Evolutionary conservation across 2,888 invertebrate species (phyloP), one percentile per base, ranked within the genome.

Genomic region (Phania funesta): DNA sequence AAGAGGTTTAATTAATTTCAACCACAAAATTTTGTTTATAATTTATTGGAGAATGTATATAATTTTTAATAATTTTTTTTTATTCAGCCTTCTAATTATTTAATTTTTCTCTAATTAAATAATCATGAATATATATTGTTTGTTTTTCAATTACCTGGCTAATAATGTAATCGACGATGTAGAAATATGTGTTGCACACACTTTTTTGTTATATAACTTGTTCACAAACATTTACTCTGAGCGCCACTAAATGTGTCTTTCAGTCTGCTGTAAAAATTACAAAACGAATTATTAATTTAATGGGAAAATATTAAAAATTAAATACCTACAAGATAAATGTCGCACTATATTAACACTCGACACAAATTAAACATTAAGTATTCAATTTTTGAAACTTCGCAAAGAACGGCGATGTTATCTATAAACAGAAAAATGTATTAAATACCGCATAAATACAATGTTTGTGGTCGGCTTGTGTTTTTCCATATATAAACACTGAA

Each of bases 361-460:
- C 44, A 60, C 48, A 38, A 70, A 54, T 70, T 70, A 48, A 56
- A 29, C 56, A 60, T 22, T 62, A 48, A 41, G 29, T 64, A 29
- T 70, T 77, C 62, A 77, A 56, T 64, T 64, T 62, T 56, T 48
- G 46, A 56, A 70, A 38, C 64, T 70, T 56, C 60, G 41, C 38
- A 74, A 70, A 64, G 64, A 70, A 64, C 32, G 64, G 62, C 48
- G 29, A 56, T 64, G 56, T 70, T 70, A 56, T 70, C 70, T 48
- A 67, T 65, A 76, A 71, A 65, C 26, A 76, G 38, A 77, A 64
- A 77, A 64, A 44, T 64, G 41, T 50, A 77, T 67, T 73, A 44
- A 64, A 68, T 44, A 74, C 77, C 73, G 46, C 73, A 77, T 67
- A 68, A 80, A 81, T 68, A 74, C 71, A 77, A 81, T 74, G 62